Evolutionary conservation across 2,113 vertebrate species (phyloP), one percentile per base, ranked within the genome.

Genomic region (Actenoides hombroni): DNA sequence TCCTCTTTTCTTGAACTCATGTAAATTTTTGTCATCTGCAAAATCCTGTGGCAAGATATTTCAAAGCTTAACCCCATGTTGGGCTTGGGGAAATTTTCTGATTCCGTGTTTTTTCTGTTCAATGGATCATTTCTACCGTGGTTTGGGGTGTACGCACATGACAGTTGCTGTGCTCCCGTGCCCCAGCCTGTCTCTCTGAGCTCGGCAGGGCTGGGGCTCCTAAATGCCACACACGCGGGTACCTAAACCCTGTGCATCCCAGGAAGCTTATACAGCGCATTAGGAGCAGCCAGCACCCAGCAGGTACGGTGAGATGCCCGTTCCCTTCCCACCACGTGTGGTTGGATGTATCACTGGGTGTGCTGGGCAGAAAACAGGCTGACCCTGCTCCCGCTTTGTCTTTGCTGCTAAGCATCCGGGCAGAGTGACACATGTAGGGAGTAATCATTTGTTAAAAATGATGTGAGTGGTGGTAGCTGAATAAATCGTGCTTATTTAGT

Each of bases 251-350:
- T 11, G 11, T 10, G 51, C 8, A 6, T 67, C 26, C 25, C 46
- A 46, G 44, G 48, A 42, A n/a, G 5, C 4, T 59, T 28, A 5
- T 5, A 3, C 8, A 13, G 7, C 0, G 0, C 16, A 9, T 53
- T 37, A 59, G 29, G 26, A 54, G 6, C 69, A 88, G 31, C 17
- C 60, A 51, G 37, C 11, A 33, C 10, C 39, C 76, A 37, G 59
- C 0, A 0, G 9, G 13, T 28, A 1, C 0, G 4, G 40, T 14
- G 51, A 44, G 37, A 7, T 53, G 29, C 57, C 42, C 1, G 0
- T 37, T 75, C 18, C 48, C 42, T 87, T 76, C 69, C 28, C 39
- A 24, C 9, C 4, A 1, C 0, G 1, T 11, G n/a, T 5, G 7
- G n/a, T n/a, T 10, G 23, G 54, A 16, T 42, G 16, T 35, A 25